Evolutionary conservation across 2,113 vertebrate genomes (phyloP).

Genomic region (Odontophorus gujanensis): DNA sequence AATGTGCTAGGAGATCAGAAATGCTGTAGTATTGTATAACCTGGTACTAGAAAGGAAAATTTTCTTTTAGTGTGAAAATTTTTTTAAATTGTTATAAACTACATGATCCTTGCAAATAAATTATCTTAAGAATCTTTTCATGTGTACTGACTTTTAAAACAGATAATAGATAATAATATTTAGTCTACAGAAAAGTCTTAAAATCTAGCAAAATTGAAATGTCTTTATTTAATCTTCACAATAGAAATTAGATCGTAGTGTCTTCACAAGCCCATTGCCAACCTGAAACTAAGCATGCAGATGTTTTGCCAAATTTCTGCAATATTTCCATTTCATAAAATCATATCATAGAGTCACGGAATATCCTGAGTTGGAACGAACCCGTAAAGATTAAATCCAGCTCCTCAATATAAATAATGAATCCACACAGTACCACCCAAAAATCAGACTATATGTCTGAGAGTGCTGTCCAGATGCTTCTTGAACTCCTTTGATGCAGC

Average conservation of each 20-base stretch:
- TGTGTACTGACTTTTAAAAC: neutral
- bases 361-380: too few species aligned
- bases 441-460: too few species aligned
- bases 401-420: too few species aligned
- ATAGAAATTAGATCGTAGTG: neutral
- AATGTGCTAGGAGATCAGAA: neutral
- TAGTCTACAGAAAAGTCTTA: neutral
- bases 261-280: neutral
- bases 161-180: neutral
- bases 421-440: too few species aligned
- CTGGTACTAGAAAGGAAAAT: neutral
- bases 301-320: neutral
- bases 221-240: neutral
- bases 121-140: neutral
- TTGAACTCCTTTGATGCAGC: too few species aligned
- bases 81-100: neutral
- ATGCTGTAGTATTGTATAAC: neutral
- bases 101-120: neutral
- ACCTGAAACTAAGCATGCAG: neutral
- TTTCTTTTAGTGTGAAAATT: neutral
- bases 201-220: neutral
- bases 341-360: too few species aligned
- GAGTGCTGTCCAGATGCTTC: too few species aligned
- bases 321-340: neutral
- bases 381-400: too few species aligned